phyloP scores from a whole-genome alignment of 2,888 invertebrate genomes.

The Tiliacea citrago region DNA sequence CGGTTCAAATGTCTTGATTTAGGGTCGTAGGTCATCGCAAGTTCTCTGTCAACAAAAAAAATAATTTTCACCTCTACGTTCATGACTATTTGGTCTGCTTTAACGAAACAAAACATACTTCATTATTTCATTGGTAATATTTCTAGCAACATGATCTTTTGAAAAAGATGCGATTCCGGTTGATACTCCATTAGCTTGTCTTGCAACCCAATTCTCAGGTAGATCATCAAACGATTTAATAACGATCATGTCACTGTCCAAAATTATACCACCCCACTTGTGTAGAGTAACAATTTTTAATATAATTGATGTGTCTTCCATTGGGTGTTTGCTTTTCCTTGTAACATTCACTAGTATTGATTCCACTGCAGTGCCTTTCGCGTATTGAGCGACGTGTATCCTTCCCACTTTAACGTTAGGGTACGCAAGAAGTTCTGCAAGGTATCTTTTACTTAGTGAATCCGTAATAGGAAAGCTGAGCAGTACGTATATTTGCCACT shows the following conservation, averaged over 20 bases:
- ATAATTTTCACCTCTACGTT: not conserved
- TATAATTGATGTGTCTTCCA: conserved; percentile 8
- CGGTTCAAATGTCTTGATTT: not conserved
- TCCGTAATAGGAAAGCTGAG: conserved; percentile 22
- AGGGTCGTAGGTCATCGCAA: not conserved
- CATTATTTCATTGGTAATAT: conserved; percentile 21
- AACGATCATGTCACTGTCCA: conserved; percentile 16
- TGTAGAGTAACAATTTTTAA: conserved; percentile 30
- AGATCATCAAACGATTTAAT: conserved; percentile 5
- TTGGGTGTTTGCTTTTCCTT: conserved; percentile 13
- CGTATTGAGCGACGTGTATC: conserved; percentile 11
- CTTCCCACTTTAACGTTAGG: conserved; percentile 14
- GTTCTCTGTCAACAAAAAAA: conserved; percentile 14
- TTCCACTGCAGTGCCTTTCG: conserved; percentile 20
- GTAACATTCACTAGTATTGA: conserved; percentile 5
- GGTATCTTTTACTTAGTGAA: conserved; percentile 3
- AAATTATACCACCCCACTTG: conserved; percentile 30
- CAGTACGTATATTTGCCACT: conserved; percentile 15
- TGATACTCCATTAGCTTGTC: not conserved
- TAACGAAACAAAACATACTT: conserved; percentile 18
- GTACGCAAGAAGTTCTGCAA: not conserved
- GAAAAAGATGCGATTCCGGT: conserved; percentile 21
- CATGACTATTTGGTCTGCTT: not conserved
- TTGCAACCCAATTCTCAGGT: conserved; percentile 19
- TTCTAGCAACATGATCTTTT: conserved; percentile 14